Evolutionary conservation across 2,888 invertebrate species (phyloP).

Genomic region (Hedychridium roseum): DNA sequence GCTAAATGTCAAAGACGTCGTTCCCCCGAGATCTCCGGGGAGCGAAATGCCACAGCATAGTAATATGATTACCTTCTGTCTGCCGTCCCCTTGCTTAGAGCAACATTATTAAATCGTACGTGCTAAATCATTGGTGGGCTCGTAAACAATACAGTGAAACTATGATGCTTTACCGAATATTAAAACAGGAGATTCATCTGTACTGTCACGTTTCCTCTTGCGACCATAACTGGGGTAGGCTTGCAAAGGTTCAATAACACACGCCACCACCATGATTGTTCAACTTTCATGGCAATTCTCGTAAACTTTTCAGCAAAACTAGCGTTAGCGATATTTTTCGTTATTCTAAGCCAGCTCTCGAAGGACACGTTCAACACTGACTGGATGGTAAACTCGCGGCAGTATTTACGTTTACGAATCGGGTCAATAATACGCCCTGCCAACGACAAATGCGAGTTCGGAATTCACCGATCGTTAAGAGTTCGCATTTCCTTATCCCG

Average conservation of each 20-base stretch:
- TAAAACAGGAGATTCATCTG: not conserved
- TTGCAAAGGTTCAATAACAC: no score
- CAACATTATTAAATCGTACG: constrained; percentile 24
- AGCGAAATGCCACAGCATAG: constrained; percentile 54
- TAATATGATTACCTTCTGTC: constrained; percentile 57
- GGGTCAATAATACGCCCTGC: not conserved
- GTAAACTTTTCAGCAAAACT: no score
- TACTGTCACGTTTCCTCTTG: not conserved
- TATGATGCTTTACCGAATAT: constrained; percentile 11
- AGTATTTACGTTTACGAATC: constrained; percentile 18
- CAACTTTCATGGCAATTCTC: no score
- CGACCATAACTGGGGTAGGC: not conserved
- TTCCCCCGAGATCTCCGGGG: constrained; percentile 47
- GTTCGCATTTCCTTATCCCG: no score
- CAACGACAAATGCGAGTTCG: not conserved
- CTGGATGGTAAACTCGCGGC: constrained; percentile 5
- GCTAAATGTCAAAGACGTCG: constrained; percentile 61
- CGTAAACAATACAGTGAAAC: constrained; percentile 18
- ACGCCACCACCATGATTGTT: no score
- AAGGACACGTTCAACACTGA: constrained; percentile 13
- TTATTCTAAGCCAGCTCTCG: no score
- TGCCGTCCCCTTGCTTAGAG: constrained; percentile 39
- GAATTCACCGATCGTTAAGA: not conserved
- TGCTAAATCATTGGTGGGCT: constrained; percentile 9
- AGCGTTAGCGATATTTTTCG: no score